Evolutionary conservation across 2,113 vertebrate species (phyloP).

Genomic region (Esox niger): DNA sequence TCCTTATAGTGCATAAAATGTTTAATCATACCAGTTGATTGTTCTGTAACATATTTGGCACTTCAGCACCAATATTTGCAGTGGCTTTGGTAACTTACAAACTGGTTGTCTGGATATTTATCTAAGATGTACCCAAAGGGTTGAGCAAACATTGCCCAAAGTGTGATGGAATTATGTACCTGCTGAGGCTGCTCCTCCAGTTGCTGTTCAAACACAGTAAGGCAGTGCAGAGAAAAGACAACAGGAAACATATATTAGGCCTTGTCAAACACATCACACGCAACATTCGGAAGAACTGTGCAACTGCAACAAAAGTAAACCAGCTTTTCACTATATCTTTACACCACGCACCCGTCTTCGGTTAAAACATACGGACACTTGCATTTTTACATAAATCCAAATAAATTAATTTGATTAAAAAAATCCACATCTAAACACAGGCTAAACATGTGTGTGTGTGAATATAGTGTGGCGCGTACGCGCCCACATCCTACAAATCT

Average conservation of each 20-base stretch:
- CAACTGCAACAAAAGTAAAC: constrained; percentile 38
- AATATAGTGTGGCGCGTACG: no score
- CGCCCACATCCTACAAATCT: no score
- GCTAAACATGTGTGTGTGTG: constrained; percentile 1
- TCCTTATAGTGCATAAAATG: neutral
- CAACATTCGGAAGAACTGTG: constrained; percentile 20
- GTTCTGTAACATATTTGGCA: neutral
- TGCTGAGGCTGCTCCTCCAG: constrained; percentile 55
- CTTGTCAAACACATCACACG: constrained; percentile 4
- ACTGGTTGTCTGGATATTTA: neutral
- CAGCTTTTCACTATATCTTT: constrained; percentile 16
- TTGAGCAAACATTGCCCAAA: neutral
- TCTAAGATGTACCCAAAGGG: neutral
- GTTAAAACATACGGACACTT: constrained; percentile 27
- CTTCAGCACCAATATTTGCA: neutral
- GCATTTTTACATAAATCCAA: neutral
- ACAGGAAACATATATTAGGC: constrained; percentile 33
- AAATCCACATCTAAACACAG: neutral
- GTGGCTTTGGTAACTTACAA: neutral
- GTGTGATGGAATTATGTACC: constrained; percentile 35
- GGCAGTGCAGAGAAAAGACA: constrained; percentile 30
- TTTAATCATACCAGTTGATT: neutral
- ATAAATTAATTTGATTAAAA: neutral
- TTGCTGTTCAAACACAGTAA: constrained; percentile 29
- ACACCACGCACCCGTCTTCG: constrained; percentile 9